Evolutionary conservation across 92 coral and sea anemone species (phyloP), one percentile per base, ranked within the genome.

Genomic region (Montipora capitata): DNA sequence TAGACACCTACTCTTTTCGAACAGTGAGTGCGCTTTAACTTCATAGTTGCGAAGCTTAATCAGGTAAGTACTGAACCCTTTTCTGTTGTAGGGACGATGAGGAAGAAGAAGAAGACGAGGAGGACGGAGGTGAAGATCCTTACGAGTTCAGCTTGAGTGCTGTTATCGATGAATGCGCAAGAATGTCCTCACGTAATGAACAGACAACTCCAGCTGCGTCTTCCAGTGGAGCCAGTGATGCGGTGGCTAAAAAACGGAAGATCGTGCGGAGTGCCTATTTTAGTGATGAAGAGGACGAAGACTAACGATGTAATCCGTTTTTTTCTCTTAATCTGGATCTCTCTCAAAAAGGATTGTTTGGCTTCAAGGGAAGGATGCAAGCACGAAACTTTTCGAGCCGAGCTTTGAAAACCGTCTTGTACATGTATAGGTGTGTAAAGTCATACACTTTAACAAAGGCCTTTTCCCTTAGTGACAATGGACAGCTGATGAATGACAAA

Each of bases 161-260:
- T n/a, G 99, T 92, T 16, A 97, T 97, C 76, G 96, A 97, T n/a
- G 99, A 97, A 77, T 95, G 96, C 68, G 99, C 99, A 48, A 85
- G 94, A 44, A 91, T 94, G 65, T 96, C 99, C 38, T 82, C 84
- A 17, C 86, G 92, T 16, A 93, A 88, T 52, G 76, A 81, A 11
- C 85, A 79, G 67, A 74, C 91, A 68, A 82, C 83, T 42, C 88
- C 92, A 2, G 41, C 79, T 7, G n/a, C 82, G 42, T 62, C 90
- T 20, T 63, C 76, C 16, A 67, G 27, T 20, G 74, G 81, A 68
- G 87, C 69, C 63, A 77, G 82, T 14, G 72, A 85, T 51, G 4
- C 1, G 52, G 52, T 10, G 52, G 52, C 87, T 5, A 97, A 83
- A 76, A 96, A 95, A 79, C 86, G 94, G 42, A 95, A 96, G 54